Percentiles rank a stretch among this genome's conserved stretches.
These are phyloP conservation scores for Leptocoma aspasia DNA, from an alignment of 2,113 vertebrate genomes.

Conservation along the genomic window DNA sequence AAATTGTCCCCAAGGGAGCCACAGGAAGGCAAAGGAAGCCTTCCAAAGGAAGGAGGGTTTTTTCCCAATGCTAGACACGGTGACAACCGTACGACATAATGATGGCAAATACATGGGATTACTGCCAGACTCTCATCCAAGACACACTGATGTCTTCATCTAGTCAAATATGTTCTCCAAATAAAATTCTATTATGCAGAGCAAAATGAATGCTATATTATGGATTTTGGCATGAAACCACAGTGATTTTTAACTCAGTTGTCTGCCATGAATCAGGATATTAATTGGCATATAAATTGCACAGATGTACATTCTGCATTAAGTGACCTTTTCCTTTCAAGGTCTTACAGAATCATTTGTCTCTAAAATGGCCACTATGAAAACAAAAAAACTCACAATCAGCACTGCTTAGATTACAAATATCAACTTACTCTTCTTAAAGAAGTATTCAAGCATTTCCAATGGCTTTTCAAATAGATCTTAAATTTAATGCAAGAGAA, in stretches of 20 bases:
- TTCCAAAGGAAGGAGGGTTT: background rate
- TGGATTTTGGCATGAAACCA: constrained; percentile 26
- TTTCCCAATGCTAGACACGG: background rate
- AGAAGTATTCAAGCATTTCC: background rate
- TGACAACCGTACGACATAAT: background rate
- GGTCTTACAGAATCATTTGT: background rate
- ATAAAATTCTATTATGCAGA: constrained; percentile 15
- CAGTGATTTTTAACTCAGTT: background rate
- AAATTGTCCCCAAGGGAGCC: background rate
- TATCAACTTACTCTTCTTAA: background rate
- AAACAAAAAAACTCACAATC: background rate
- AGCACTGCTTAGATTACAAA: background rate
- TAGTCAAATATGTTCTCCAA: constrained; percentile 4
- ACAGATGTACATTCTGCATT: background rate
- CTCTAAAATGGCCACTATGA: background rate
- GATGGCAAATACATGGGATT: background rate
- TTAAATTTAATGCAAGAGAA: background rate
- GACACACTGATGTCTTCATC: background rate
- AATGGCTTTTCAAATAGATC: background rate
- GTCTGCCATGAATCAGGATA: background rate
- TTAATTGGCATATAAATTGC: constrained; percentile 20
- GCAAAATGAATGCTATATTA: background rate
- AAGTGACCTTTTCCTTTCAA: background rate
- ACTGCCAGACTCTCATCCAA: background rate
- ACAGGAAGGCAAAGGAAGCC: background rate